phyloP scores from a whole-genome alignment of 2,888 invertebrate species.

The Opisthograptis luteolata region DNA sequence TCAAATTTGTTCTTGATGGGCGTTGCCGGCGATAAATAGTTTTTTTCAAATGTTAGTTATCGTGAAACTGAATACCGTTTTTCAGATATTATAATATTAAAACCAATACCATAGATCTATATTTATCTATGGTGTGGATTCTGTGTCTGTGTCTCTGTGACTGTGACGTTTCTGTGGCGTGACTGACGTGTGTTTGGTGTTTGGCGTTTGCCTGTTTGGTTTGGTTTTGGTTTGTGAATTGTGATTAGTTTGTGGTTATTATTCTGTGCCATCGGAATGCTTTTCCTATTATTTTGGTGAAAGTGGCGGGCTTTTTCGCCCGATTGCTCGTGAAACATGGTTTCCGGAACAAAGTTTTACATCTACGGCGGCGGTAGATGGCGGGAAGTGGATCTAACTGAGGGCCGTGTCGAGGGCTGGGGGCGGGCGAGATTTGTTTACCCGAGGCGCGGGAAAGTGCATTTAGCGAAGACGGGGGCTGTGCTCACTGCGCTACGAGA shows the following conservation, averaged over 20 bases:
- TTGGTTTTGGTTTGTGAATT: not conserved
- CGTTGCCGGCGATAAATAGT: too few relatives aligned
- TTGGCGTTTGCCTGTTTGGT: too few relatives aligned
- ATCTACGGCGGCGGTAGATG: slow-evolving; percentile 45
- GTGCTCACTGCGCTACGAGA: slow-evolving; percentile 17
- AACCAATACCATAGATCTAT: too few relatives aligned
- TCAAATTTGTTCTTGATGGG: too few relatives aligned
- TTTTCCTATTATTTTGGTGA: not conserved
- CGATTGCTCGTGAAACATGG: slow-evolving; percentile 3
- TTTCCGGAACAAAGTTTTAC: slow-evolving; percentile 35
- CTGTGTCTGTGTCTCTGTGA: too few relatives aligned
- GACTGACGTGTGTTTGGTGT: too few relatives aligned
- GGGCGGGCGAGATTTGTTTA: slow-evolving; percentile 25
- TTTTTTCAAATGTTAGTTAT: too few relatives aligned
- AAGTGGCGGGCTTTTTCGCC: not conserved
- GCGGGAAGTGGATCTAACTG: slow-evolving; percentile 42
- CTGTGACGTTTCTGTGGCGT: too few relatives aligned
- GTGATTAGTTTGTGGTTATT: not conserved
- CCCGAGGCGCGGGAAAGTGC: slow-evolving; percentile 14
- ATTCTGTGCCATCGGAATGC: too few relatives aligned
- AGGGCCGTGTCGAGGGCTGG: slow-evolving; percentile 44
- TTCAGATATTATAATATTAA: too few relatives aligned
- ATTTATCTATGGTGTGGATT: too few relatives aligned
- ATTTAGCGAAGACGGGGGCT: not conserved
- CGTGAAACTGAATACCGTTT: too few relatives aligned